phyloP scores from a whole-genome alignment of 2,797 vertebrate genomes.

The Ptychadena robeensis region DNA sequence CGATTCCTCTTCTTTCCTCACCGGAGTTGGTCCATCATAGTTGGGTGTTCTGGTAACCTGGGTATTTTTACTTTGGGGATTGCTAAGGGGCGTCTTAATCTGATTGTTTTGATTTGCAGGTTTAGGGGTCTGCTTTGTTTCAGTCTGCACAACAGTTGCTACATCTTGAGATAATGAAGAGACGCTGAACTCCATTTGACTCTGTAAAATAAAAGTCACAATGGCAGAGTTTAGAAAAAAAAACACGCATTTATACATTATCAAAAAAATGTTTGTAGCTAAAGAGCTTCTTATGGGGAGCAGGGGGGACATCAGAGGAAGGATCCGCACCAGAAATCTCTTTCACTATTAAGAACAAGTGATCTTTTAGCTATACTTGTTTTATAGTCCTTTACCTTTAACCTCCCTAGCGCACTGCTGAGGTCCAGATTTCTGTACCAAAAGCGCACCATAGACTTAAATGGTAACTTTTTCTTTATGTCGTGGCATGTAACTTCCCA shows the following conservation, averaged over 20 bases:
- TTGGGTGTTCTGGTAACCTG: conserved; percentile 79
- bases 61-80: conserved; percentile 75
- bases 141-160: conserved; percentile 66
- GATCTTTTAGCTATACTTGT: no score
- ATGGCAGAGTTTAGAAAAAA: neutral
- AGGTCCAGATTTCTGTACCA: no score
- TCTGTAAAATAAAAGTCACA: conserved; percentile 71
- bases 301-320: no score
- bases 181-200: conserved; percentile 94
- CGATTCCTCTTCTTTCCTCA: conserved; percentile 82
- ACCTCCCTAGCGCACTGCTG: no score
- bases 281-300: no score
- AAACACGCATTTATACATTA: neutral
- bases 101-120: conserved; percentile 64
- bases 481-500: no score
- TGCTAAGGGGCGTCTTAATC: conserved; percentile 66
- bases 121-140: conserved; percentile 78
- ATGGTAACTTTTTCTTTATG: no score
- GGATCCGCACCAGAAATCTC: no score
- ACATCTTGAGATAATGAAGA: conserved; percentile 79
- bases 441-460: no score
- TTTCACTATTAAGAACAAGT: no score
- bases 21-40: conserved; percentile 74
- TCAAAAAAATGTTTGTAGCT: neutral
- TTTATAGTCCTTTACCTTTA: no score